A percentile compares a stretch with the other conserved stretches of the same genome.
Conservation (phyloP, 2,113 vertebrate genomes). For the Amphilophus citrinellus region DNA sequence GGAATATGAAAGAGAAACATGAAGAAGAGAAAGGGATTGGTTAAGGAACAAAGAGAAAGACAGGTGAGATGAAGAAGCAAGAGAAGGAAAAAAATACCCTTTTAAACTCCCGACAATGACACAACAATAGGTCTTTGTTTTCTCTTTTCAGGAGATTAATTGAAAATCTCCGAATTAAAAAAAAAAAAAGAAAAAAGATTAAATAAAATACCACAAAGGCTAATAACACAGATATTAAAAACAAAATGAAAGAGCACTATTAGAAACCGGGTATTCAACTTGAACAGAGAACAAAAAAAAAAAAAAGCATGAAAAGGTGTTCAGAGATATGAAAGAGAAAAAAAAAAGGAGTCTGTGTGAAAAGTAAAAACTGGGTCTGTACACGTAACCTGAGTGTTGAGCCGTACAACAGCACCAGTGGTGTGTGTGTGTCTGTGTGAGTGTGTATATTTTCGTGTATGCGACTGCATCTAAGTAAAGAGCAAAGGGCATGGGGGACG, state of each 20-base stretch:
- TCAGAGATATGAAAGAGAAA: constrained; percentile 53
- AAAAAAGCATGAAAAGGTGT: constrained; percentile 48
- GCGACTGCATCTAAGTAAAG: constrained; percentile 60
- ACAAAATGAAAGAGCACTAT: constrained; percentile 49
- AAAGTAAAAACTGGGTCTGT: constrained; percentile 27
- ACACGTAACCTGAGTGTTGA: constrained; percentile 48
- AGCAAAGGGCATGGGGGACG: constrained; percentile 65
- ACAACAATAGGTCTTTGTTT: constrained; percentile 77
- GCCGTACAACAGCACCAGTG: background rate
- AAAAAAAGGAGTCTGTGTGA: constrained; percentile 18
- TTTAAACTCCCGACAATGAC: constrained; percentile 73
- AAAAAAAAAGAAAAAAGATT: constrained; percentile 45
- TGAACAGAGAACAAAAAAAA: constrained; percentile 49
- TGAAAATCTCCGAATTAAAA: constrained; percentile 75
- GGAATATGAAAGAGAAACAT: constrained; percentile 32
- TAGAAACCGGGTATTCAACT: constrained; percentile 53
- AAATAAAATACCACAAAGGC: constrained; percentile 68
- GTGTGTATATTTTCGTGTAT: constrained; percentile 26
- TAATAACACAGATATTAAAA: constrained; percentile 73
- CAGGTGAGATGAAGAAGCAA: constrained; percentile 38
- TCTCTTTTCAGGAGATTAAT: constrained; percentile 74
- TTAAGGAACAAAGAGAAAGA: constrained; percentile 27
- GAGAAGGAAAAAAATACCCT: constrained; percentile 46
- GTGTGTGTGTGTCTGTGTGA: background rate
- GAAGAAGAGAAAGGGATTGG: constrained; percentile 21